phyloP scores from a whole-genome alignment of 2,113 vertebrate species.

The Neotragus moschatus region DNA sequence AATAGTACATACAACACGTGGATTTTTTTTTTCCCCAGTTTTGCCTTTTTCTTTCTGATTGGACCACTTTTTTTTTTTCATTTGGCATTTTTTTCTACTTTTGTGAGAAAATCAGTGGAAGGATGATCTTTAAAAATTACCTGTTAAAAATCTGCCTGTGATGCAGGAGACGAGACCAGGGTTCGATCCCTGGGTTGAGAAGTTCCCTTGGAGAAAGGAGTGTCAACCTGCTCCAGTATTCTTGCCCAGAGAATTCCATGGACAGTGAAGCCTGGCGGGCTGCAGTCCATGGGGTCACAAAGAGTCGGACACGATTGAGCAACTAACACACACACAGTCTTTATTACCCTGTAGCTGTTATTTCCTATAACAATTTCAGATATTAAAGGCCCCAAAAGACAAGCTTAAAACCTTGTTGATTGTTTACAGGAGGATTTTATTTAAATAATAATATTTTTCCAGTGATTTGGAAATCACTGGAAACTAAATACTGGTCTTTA shows the following conservation, averaged over 20 bases:
- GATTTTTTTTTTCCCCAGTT: fast-evolving
- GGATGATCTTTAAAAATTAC: background rate
- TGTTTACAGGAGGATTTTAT: background rate
- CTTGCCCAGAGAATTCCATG: background rate
- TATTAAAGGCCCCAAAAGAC: background rate
- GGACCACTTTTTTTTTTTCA: background rate
- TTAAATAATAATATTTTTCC: slow-evolving; percentile 20
- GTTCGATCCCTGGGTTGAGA: background rate
- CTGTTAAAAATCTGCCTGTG: background rate
- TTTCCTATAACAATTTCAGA: background rate
- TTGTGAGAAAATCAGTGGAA: background rate
- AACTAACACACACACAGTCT: background rate
- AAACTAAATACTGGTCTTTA: background rate
- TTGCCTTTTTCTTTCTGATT: slow-evolving; percentile 4
- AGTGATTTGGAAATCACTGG: background rate
- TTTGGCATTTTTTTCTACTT: background rate
- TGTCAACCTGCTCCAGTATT: background rate
- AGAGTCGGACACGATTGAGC: fast-evolving
- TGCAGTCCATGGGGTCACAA: background rate
- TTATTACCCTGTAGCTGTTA: background rate
- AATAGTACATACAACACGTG: fast-evolving
- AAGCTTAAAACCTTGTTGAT: background rate
- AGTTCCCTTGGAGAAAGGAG: background rate
- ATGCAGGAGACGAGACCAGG: background rate
- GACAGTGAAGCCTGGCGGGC: background rate